phyloP scores from a whole-genome alignment of 2,797 vertebrate species.

The Pangasius sanitwongsei region DNA sequence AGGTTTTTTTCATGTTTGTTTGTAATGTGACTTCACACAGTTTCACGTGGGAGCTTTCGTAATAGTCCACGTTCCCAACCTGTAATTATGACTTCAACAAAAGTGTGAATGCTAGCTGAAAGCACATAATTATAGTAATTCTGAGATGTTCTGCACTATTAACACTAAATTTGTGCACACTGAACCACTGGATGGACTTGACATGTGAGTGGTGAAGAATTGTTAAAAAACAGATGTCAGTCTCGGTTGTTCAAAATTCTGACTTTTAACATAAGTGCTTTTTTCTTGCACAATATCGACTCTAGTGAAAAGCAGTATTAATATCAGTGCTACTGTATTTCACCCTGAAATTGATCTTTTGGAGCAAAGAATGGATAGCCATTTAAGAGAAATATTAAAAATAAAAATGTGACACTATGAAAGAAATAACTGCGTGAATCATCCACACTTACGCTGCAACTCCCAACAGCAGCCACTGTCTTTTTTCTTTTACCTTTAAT shows the following conservation, averaged over 20 bases:
- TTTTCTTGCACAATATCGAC: not conserved
- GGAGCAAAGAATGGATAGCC: not conserved
- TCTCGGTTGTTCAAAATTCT: not conserved
- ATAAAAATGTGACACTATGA: not conserved
- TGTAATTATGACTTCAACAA: not conserved
- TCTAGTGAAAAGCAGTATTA: not conserved
- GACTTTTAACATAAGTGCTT: not conserved
- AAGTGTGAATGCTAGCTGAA: not conserved
- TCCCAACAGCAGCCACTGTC: not conserved
- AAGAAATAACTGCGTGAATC: not conserved
- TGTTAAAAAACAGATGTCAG: not conserved
- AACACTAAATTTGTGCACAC: not conserved
- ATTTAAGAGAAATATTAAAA: not conserved
- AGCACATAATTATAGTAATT: conserved; percentile 6
- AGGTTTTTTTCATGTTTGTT: not conserved
- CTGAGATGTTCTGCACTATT: not conserved
- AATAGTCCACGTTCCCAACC: not conserved
- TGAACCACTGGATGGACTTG: not conserved
- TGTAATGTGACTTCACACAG: not conserved
- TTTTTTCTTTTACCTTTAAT: not conserved
- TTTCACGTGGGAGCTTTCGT: not conserved
- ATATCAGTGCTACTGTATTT: not conserved
- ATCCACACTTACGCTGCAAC: not conserved
- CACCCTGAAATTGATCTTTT: not conserved
- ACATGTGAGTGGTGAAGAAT: not conserved